Base-by-base conservation (phyloP, 2,113 vertebrate genomes). In the Monarcha castaneiventris region DNA sequence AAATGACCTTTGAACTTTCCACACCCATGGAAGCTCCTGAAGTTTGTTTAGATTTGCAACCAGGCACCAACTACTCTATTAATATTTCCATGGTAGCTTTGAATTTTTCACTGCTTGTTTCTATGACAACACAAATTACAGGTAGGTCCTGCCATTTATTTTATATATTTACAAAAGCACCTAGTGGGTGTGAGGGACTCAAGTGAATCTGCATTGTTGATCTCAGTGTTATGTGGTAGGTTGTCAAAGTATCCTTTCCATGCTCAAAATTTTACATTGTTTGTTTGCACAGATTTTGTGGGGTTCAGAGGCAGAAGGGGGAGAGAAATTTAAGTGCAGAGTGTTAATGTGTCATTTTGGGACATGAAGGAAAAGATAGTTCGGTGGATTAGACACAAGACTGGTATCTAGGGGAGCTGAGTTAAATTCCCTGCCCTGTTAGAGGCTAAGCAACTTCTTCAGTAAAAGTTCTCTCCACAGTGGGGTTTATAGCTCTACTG, bases 11-110 rank as follows among this genome's bases (percentile, higher is more conserved):
- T 48, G 95, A 97, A 76, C 77, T 99, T 87, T 98, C 93, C 32
- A 98, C 98, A 35, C 89, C 91, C 51, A 97, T 97, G 27, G 94
- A 96, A 33, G 68, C 87, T 89, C 98, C 98, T 39, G 94, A 98
- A 68, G 39, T 99, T 56, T 99, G 99, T 94, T 97, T 99, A 84
- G 97, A 98, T 85, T 97, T 99, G 91, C 97, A 96, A 29, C 98
- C 98, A 7, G 98, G 98, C 68, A 99, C 98, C 91, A 99, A 99
- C 97, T 99, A 99, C 96, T 99, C 97, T 56, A 93, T 99, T 95
- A 98, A 98, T 55, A 85, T 99, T 78, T 98, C 97, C 49, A 98
- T 98, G 63, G 26, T 96, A 74, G 98, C 97, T 37, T 87, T 97
- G 62, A 94, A 96, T 84, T 96, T 96, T 91, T 97, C 94, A n/a